Conservation (phyloP, 1,140 invertebrate genomes). For the Chironomus tepperi region DNA sequence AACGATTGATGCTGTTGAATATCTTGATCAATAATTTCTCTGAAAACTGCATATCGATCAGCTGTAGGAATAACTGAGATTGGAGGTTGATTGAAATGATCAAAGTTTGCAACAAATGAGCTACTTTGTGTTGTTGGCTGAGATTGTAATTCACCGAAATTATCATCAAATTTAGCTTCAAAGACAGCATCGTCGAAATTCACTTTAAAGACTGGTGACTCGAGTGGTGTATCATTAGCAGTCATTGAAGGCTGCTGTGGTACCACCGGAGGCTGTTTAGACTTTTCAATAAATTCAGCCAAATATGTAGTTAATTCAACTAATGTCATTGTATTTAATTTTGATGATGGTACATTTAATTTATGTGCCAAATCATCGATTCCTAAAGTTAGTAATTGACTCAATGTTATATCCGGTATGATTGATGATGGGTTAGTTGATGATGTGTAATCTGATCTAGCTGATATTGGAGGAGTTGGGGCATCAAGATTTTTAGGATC, state of each 20-base stretch:
- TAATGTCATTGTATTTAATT: conserved; percentile 74
- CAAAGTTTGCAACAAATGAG: conserved; percentile 52
- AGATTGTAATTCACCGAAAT: conserved; percentile 38
- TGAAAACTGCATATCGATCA: conserved; percentile 76
- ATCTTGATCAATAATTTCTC: conserved; percentile 69
- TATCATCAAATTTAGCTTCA: conserved; percentile 49
- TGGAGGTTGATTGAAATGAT: conserved; percentile 43
- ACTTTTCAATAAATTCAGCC: conserved; percentile 51
- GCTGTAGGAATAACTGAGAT: conserved; percentile 42
- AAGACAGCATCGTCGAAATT: conserved; percentile 46
- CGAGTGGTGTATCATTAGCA: background rate
- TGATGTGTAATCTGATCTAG: conserved; percentile 29
- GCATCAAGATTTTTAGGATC: conserved; percentile 32
- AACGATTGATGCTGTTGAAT: conserved; percentile 41
- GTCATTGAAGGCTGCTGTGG: background rate
- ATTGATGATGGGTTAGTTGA: conserved; percentile 29
- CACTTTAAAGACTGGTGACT: conserved; percentile 43
- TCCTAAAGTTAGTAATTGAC: conserved; percentile 69
- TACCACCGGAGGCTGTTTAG: conserved; percentile 34
- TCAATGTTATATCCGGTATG: conserved; percentile 65
- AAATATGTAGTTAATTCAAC: conserved; percentile 73
- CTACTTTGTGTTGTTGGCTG: conserved; percentile 28
- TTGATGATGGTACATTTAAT: conserved; percentile 61
- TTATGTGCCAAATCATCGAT: conserved; percentile 66
- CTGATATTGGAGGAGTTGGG: conserved; percentile 31